Percentiles rank a stretch among this genome's conserved stretches.
Evolutionary conservation across 2,113 vertebrate genomes (phyloP).

Genomic region (Probosciger aterrimus): DNA sequence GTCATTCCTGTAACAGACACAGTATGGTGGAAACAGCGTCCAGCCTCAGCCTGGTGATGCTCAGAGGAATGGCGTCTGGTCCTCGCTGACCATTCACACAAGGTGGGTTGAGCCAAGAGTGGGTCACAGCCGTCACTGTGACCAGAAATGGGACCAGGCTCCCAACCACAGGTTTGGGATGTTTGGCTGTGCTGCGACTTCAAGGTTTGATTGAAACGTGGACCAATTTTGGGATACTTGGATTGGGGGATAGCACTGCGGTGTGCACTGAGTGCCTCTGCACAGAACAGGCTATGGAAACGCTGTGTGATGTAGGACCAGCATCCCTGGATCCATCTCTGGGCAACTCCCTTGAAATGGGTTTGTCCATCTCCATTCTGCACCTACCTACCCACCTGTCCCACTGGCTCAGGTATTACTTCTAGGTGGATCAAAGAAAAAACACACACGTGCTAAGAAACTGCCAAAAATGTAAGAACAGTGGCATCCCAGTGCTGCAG

Average conservation of each 20-base stretch:
- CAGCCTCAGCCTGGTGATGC: neutral
- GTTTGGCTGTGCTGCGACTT: rapidly evolving
- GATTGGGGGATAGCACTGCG: neutral
- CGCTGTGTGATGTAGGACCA: neutral
- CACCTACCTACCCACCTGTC: neutral
- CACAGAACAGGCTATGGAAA: neutral
- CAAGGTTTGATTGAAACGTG: neutral
- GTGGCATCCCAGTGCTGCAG: neutral
- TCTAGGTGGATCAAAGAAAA: neutral
- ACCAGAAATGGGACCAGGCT: neutral
- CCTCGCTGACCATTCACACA: rapidly evolving
- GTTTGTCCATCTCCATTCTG: neutral
- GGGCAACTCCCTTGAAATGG: neutral
- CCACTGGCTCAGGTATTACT: neutral
- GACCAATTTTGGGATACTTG: neutral
- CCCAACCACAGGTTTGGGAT: neutral
- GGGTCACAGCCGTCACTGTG: rapidly evolving
- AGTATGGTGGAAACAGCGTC: neutral
- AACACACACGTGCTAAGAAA: neutral
- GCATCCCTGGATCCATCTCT: neutral
- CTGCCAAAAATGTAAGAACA: neutral
- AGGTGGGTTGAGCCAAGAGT: neutral
- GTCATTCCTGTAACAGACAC: neutral
- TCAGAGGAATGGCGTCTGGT: neutral
- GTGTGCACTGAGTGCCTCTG: rapidly evolving